phyloP scores from a whole-genome alignment of 2,113 vertebrate species.

The Geococcyx californianus region DNA sequence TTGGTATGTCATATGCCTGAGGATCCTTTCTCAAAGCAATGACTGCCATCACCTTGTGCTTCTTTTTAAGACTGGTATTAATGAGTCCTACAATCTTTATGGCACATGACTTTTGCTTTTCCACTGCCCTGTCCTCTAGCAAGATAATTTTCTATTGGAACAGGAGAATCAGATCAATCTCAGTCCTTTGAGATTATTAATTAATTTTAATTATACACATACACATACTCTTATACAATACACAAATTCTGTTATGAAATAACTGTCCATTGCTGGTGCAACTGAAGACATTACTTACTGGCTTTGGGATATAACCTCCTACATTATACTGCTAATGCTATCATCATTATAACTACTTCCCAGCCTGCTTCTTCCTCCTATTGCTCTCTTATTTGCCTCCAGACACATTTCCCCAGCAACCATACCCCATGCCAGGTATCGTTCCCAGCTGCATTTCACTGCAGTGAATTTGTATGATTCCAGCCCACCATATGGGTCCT shows the following conservation, averaged over 20 bases:
- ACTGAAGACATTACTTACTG: not conserved
- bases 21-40: not conserved
- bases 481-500: not conserved
- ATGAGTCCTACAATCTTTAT: not conserved
- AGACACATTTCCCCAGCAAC: not conserved
- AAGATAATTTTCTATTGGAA: not conserved
- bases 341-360: not conserved
- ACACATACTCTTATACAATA: not conserved
- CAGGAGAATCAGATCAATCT: not conserved
- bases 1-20: too few relatives aligned
- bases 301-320: not conserved
- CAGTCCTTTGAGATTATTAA: not conserved
- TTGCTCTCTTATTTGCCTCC: not conserved
- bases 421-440: not conserved
- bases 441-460: not conserved
- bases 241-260: not conserved
- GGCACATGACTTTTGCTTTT: not conserved
- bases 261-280: not conserved
- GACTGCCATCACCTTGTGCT: not conserved
- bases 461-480: not conserved
- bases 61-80: not conserved
- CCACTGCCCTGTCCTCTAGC: not conserved
- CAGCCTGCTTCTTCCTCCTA: not conserved
- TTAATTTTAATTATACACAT: not conserved
- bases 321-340: not conserved